Evolutionary conservation across 2,113 vertebrate genomes (phyloP), one percentile per base, ranked within the genome.

Genomic region (Oplegnathus fasciatus): DNA sequence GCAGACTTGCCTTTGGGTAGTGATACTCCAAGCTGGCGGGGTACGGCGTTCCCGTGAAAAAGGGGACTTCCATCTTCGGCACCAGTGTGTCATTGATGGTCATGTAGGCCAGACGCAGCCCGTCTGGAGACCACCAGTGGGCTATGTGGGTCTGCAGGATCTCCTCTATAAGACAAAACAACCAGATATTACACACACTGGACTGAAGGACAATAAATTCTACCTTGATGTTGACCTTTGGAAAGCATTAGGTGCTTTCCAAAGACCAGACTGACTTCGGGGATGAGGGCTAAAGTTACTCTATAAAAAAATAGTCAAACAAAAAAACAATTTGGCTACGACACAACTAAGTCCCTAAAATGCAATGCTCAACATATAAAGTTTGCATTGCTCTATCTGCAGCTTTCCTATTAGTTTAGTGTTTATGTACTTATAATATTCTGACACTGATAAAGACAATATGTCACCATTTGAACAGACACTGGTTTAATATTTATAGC

Each of bases 41-140:
- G 90, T 99, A 99, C 7, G 95, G 24, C 0, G 91, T 91, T 68
- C 97, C 96, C 0, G 98, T 98, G 81, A 99, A 99, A 54, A 96
- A 96, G 0, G 98, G 97, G 9, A 99, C 96, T 85, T 99, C 98
- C 98, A 99, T 99, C 76, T 94, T 93, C 1, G 98, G 98, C 44
- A 99, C 98, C 75, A 96, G 95, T 3, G 97, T 97, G 91, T 98
- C 98, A 2, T 99, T 97, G 91, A 99, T 97, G 84, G 97, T 99
- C 93, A 97, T 96, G 24, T 98, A 99, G n/a, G 97, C 98, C 65
- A 99, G 91, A 75, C 98, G 95, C 8, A 97, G 97, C 20, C 98
- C 98, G 18, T 99, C 98, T 1, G 98, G 98, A 80, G 98, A 99
- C 98, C 98, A 99, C 98, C 98, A 99, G 85, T 99, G 98, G 17